phyloP scores from a whole-genome alignment of 2,113 vertebrate genomes.

The Percina caprodes region DNA sequence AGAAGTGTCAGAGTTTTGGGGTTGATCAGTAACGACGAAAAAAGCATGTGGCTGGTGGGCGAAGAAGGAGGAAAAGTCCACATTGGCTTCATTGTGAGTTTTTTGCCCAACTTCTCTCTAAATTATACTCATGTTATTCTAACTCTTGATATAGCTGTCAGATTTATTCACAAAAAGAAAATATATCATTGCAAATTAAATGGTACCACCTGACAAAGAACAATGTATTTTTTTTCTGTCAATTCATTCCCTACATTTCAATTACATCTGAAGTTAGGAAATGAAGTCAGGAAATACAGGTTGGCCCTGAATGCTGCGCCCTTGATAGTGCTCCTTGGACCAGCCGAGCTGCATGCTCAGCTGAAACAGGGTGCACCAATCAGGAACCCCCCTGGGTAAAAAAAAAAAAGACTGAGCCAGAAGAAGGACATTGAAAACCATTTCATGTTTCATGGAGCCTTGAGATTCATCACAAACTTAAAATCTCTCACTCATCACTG shows the following conservation, averaged over 20 bases:
- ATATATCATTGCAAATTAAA: not conserved
- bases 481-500: no score
- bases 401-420: no score
- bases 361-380: no score
- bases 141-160: not conserved
- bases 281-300: not conserved
- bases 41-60: conserved; percentile 77
- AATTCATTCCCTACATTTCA: not conserved
- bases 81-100: conserved; percentile 75
- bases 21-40: conserved; percentile 57
- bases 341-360: no score
- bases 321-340: no score
- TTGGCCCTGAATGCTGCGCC: no score
- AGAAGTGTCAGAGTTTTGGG: rapidly evolving
- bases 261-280: not conserved
- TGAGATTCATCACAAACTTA: no score
- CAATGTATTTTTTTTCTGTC: not conserved
- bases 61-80: rapidly evolving
- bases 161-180: not conserved
- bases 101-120: not conserved
- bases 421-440: no score
- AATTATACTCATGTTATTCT: not conserved
- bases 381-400: no score
- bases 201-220: not conserved
- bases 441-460: no score